phyloP scores from a whole-genome alignment of 2,113 vertebrate species.

The Carassius carassius region DNA sequence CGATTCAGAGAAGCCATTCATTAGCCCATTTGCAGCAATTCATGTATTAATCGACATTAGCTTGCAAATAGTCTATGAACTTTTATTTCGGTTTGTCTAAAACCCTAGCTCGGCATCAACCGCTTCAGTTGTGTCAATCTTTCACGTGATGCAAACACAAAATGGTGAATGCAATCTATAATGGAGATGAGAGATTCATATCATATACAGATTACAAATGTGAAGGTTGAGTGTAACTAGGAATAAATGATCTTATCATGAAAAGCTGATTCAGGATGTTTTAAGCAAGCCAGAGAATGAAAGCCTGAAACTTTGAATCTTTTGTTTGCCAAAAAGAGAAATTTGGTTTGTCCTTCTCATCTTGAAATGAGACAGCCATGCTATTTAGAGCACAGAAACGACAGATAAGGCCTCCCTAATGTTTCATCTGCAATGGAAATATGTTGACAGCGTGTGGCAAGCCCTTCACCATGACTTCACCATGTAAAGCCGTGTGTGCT shows the following conservation, averaged over 20 bases:
- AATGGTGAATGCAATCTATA: background rate
- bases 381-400: background rate
- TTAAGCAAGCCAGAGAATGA: background rate
- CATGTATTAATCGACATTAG: background rate
- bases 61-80: background rate
- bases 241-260: background rate
- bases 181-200: background rate
- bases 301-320: background rate
- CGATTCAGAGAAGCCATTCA: background rate
- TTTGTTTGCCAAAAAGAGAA: background rate
- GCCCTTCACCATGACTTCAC: slow-evolving; percentile 55
- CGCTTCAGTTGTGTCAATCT: background rate
- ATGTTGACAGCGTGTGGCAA: slow-evolving; percentile 16
- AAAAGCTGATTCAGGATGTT: background rate
- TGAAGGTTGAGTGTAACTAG: background rate
- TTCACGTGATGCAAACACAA: background rate
- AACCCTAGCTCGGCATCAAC: background rate
- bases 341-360: background rate
- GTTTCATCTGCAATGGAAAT: slow-evolving; percentile 31
- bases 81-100: background rate
- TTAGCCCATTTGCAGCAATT: background rate
- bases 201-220: background rate
- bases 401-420: slow-evolving; percentile 29
- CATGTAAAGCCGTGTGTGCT: slow-evolving; percentile 79
- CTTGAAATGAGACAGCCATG: background rate